Evolutionary conservation across 2,113 vertebrate species (phyloP).

Genomic region (Vulpes vulpes): DNA sequence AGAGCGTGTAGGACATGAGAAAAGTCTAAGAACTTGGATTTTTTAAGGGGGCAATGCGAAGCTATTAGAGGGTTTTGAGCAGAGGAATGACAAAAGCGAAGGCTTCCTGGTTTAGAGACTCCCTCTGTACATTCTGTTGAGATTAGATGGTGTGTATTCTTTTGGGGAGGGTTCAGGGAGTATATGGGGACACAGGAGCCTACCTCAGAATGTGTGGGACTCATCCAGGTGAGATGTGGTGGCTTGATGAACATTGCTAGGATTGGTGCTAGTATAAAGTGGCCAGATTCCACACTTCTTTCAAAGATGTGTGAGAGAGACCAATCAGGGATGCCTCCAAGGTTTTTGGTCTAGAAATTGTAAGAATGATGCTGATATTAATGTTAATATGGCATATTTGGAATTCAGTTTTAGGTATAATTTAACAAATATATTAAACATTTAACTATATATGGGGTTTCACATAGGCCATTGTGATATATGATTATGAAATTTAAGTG

Average conservation of each 20-base stretch:
- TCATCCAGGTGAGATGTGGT: background rate
- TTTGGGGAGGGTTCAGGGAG: rapidly evolving
- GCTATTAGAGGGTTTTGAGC: background rate
- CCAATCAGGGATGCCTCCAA: background rate
- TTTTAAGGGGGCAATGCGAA: background rate
- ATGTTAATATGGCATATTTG: background rate
- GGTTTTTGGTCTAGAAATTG: background rate
- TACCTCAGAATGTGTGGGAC: background rate
- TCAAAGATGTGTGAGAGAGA: background rate
- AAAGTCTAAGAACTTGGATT: background rate
- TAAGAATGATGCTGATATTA: background rate
- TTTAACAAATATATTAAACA: background rate
- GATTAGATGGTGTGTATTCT: background rate
- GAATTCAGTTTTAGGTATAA: background rate
- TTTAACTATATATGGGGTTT: background rate
- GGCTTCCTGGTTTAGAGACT: background rate
- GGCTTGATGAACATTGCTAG: background rate
- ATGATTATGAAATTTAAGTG: too few species aligned
- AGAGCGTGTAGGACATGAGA: background rate
- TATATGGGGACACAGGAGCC: background rate
- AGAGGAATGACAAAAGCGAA: background rate
- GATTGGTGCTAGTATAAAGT: background rate
- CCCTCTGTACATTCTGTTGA: background rate
- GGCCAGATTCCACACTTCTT: background rate
- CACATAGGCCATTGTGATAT: background rate